A percentile compares a stretch with the other conserved stretches of the same genome.
phyloP scores from a whole-genome alignment of 2,113 vertebrate species.

The Acrocephalus arundinaceus region DNA sequence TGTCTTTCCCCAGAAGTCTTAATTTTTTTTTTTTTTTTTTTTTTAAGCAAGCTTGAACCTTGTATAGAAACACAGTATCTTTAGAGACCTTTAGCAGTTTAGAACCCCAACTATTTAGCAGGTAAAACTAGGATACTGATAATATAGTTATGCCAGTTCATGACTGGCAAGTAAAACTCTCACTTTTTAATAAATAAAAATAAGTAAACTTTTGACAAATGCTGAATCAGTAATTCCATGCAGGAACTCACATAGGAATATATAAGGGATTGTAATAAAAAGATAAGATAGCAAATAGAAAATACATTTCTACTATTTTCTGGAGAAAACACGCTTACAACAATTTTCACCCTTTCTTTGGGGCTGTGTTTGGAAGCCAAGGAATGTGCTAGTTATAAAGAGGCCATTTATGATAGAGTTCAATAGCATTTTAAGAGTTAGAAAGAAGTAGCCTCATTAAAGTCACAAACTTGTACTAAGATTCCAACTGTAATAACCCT shows the following conservation, averaged over 20 bases:
- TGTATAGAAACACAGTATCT: not conserved
- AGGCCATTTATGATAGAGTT: slow-evolving; percentile 45
- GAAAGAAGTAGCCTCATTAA: slow-evolving; percentile 22
- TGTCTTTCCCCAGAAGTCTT: not conserved
- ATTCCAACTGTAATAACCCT: not conserved
- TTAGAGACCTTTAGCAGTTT: not conserved
- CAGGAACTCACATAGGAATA: not conserved
- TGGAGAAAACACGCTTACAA: not conserved
- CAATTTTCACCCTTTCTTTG: slow-evolving; percentile 27
- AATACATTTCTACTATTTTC: not conserved
- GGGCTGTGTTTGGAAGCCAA: slow-evolving; percentile 47
- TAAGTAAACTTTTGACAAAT: not conserved
- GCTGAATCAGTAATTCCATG: not conserved
- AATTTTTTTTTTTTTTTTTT: too few species aligned
- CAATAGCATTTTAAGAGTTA: slow-evolving; percentile 48
- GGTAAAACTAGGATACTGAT: not conserved
- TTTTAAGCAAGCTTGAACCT: not conserved
- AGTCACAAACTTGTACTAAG: not conserved
- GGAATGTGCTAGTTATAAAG: slow-evolving; percentile 60
- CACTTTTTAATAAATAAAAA: not conserved
- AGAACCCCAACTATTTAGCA: not conserved
- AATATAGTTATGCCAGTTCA: not conserved
- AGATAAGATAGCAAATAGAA: not conserved
- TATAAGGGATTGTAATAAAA: not conserved
- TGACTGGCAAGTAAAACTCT: not conserved